Percentiles rank a stretch among this genome's conserved stretches.
Conservation (phyloP, 2,888 invertebrate genomes). For the Diarsia brunnea region DNA sequence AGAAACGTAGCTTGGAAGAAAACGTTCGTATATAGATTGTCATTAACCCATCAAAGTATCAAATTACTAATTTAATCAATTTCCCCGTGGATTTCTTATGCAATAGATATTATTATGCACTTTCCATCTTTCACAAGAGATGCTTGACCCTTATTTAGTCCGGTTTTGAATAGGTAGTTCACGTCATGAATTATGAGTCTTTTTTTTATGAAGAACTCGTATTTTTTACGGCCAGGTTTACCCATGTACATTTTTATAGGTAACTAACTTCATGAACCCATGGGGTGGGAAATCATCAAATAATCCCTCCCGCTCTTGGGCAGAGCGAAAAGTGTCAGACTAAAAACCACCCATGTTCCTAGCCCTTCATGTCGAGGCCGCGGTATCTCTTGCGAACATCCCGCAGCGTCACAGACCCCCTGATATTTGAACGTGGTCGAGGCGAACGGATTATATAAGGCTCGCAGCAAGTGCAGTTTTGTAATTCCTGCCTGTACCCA, state of each 20-base stretch:
- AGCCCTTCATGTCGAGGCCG: too few relatives aligned
- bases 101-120: not conserved
- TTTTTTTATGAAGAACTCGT: not conserved
- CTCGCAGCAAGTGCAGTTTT: not conserved
- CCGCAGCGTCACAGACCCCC: too few relatives aligned
- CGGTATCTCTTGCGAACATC: too few relatives aligned
- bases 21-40: too few relatives aligned
- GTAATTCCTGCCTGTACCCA: not conserved
- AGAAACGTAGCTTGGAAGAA: not conserved
- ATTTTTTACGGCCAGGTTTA: not conserved
- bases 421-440: not conserved
- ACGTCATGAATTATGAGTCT: not conserved
- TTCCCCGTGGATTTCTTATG: not conserved
- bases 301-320: too few relatives aligned
- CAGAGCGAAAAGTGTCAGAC: too few relatives aligned
- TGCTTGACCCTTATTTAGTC: constrained; percentile 1
- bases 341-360: too few relatives aligned
- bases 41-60: not conserved
- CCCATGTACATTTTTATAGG: not conserved
- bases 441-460: not conserved
- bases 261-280: too few relatives aligned
- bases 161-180: not conserved
- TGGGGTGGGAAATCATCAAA: too few relatives aligned
- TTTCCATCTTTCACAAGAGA: not conserved
- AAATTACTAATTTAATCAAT: not conserved